Percentiles rank a stretch among this genome's conserved stretches.
phyloP scores from a whole-genome alignment of 2,113 vertebrate genomes.

The Nicator chloris region DNA sequence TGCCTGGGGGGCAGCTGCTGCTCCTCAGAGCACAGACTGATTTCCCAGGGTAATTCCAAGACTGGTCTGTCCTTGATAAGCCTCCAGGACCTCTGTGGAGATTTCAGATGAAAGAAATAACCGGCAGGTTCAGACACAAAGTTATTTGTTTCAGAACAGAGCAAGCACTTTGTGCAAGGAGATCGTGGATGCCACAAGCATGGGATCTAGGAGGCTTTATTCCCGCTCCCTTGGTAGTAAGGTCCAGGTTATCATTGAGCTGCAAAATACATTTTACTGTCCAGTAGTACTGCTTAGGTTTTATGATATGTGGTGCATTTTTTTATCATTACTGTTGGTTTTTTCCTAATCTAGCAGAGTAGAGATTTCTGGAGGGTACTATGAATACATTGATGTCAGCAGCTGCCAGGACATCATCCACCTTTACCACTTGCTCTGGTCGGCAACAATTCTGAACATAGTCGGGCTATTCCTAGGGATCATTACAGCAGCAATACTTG shows the following conservation, averaged over 20 bases:
- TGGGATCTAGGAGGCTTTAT: background rate
- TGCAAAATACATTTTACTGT: background rate
- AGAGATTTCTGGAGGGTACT: slow-evolving; percentile 89
- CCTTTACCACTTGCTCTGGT: slow-evolving; percentile 96
- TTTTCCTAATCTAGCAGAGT: slow-evolving; percentile 68
- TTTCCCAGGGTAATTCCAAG: background rate
- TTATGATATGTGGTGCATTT: background rate
- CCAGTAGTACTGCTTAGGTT: background rate
- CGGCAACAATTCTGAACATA: slow-evolving; percentile 93
- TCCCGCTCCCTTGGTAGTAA: background rate
- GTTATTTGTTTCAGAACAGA: background rate
- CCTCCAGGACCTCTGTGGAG: background rate
- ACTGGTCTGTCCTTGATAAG: background rate
- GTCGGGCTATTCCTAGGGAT: slow-evolving; percentile 94
- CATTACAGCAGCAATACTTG: slow-evolving; percentile 95
- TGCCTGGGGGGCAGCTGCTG: background rate
- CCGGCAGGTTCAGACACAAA: background rate
- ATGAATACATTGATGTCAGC: slow-evolving; percentile 94
- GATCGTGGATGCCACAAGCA: background rate
- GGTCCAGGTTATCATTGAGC: background rate
- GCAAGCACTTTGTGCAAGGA: background rate
- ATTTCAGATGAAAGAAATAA: background rate
- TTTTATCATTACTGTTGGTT: background rate
- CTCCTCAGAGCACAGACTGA: rapidly evolving
- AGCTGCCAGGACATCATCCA: slow-evolving; percentile 97